Conservation (phyloP, 2,113 vertebrate genomes). For the Noctilio leporinus region DNA sequence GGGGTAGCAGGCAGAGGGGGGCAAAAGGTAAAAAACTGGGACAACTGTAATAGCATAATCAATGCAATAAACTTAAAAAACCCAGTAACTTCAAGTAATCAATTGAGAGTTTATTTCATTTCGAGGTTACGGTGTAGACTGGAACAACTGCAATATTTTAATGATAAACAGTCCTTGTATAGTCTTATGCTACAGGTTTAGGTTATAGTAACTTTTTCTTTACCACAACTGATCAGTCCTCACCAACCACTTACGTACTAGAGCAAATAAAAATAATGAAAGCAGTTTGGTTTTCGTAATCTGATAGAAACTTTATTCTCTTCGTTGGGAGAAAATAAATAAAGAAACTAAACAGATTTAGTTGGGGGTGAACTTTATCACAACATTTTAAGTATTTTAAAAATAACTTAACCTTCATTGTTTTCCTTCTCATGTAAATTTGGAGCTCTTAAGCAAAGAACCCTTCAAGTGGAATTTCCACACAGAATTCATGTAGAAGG, state of each 20-base stretch:
- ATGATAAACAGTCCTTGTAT: neutral
- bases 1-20: too few relatives aligned
- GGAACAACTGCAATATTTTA: neutral
- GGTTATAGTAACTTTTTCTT: neutral
- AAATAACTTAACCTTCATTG: neutral
- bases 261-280: neutral
- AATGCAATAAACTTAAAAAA: too few relatives aligned
- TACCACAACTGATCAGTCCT: neutral
- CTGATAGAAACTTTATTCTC: neutral
- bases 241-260: neutral
- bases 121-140: neutral
- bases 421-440: neutral
- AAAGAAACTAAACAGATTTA: neutral
- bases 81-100: neutral
- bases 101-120: neutral
- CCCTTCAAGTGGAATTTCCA: neutral
- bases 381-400: neutral
- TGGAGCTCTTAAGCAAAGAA: neutral
- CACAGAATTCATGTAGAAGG: neutral
- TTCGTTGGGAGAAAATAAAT: neutral
- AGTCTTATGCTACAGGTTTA: neutral
- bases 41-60: too few relatives aligned
- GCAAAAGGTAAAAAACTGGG: too few relatives aligned
- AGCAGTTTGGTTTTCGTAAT: neutral
- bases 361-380: neutral